Conservation (phyloP, 2,888 invertebrate genomes). For the Protula sp. region DNA sequence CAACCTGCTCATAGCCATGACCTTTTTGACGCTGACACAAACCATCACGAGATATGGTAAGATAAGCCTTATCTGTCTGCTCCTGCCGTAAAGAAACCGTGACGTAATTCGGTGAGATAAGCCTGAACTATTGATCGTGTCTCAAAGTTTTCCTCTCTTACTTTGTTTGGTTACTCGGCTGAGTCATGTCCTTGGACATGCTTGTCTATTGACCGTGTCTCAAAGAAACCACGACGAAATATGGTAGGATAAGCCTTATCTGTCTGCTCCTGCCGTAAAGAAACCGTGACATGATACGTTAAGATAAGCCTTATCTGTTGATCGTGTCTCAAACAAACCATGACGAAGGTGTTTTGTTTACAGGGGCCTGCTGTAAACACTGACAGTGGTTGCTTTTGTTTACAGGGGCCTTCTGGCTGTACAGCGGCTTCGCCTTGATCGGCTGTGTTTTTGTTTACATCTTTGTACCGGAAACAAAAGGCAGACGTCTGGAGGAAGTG, state of each 20-base stretch:
- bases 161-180: neutral
- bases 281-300: neutral
- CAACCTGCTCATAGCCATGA: constrained; percentile 59
- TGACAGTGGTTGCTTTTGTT: neutral
- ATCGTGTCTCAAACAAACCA: neutral
- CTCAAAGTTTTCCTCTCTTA: neutral
- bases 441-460: constrained; percentile 55
- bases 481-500: constrained; percentile 57
- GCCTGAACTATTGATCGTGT: neutral
- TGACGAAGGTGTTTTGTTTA: neutral
- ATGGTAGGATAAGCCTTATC: constrained; percentile 53
- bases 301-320: neutral
- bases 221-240: constrained; percentile 52
- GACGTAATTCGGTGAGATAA: neutral
- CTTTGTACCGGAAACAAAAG: constrained; percentile 59
- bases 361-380: no score
- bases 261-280: no score
- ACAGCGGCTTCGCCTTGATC: constrained; percentile 55
- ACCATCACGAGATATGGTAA: constrained; percentile 54
- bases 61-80: no score
- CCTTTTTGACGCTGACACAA: constrained; percentile 56
- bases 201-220: no score
- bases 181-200: no score
- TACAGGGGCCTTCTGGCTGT: constrained; percentile 58
- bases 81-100: no score